Base-by-base conservation (phyloP, 2,113 vertebrate species). In the Proteles cristata region DNA sequence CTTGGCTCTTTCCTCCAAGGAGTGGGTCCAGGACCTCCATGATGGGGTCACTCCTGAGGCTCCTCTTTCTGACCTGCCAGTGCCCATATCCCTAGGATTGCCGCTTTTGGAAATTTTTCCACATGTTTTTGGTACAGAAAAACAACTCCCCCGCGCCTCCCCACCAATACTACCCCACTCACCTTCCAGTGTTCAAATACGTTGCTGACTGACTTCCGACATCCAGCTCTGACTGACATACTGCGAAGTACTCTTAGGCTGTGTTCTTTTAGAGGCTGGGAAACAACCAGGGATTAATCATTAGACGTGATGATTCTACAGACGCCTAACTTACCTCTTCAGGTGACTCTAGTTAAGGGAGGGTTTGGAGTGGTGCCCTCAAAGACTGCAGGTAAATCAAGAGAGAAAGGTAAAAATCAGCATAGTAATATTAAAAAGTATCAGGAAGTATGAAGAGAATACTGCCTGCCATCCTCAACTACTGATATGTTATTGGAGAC, bases 221-320 rank as follows among this genome's bases (percentile, higher is more conserved):
- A 0, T 28, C 25, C 4, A 0, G 43, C 26, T 84, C 95, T 82
- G 55, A 39, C 61, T n/a, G 35, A 31, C n/a, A 11, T 21, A 81
- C 35, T 35, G 23, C 45, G 14, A 28, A 16, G 35, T 88, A 14
- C 65, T 77, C 31, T 69, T 61, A 9, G 39, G 23, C 81, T 53
- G 2, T 33, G 45, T 88, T 35, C 26, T 88, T 87, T 90, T 33
- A 79, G 66, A 91, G 87, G 65, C 80, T 92, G n/a, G 65, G 66
- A 92, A 97, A 81, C 73, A 86, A 88, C 93, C 92, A 92, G 35
- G 6, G 1, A 89, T 94, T 83, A n/a, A 71, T 88, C 66, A n/a
- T 53, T 94, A 66, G n/a, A 81, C 91, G 12, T 39, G 53, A 77
- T 69, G 92, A 94, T 39, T 88, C 48, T 88, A 28, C 21, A 90